Evolutionary conservation across 2,888 invertebrate species (phyloP).

Genomic region (Trichacis sp.): DNA sequence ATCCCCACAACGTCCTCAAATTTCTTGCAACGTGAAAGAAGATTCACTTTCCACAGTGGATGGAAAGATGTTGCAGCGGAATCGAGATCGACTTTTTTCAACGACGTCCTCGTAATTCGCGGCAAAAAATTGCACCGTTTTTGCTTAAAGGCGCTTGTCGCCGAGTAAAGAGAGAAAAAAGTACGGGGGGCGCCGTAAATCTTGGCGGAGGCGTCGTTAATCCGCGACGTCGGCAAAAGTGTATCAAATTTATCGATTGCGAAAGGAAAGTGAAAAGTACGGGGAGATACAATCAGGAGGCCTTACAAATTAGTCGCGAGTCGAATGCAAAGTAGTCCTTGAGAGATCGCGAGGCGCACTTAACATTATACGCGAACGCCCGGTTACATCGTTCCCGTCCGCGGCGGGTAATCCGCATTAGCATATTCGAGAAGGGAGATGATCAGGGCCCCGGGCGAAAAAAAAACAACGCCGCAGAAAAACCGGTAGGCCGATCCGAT

Average conservation of each 20-base stretch:
- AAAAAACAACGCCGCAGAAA: constrained; percentile 32
- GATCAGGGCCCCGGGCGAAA: constrained; percentile 32
- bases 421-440: constrained; percentile 44
- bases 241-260: constrained; percentile 38
- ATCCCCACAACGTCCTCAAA: too few relatives aligned
- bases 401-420: constrained; percentile 38
- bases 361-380: constrained; percentile 34
- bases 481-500: constrained; percentile 40
- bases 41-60: too few relatives aligned
- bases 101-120: background rate
- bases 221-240: constrained; percentile 11
- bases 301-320: constrained; percentile 35
- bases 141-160: background rate
- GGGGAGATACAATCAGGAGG: constrained; percentile 28
- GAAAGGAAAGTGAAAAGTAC: constrained; percentile 26
- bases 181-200: background rate
- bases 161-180: background rate
- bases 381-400: constrained; percentile 24
- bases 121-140: background rate
- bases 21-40: too few relatives aligned
- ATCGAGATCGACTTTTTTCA: background rate
- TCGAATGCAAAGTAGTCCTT: constrained; percentile 39
- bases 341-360: constrained; percentile 47
- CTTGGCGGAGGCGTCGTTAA: constrained; percentile 3
- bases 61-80: too few relatives aligned